Percentiles rank a stretch among this genome's conserved stretches.
These are phyloP conservation scores for Polymixis flavicincta DNA, from an alignment of 2,888 invertebrate species.

Conservation along the genomic window DNA sequence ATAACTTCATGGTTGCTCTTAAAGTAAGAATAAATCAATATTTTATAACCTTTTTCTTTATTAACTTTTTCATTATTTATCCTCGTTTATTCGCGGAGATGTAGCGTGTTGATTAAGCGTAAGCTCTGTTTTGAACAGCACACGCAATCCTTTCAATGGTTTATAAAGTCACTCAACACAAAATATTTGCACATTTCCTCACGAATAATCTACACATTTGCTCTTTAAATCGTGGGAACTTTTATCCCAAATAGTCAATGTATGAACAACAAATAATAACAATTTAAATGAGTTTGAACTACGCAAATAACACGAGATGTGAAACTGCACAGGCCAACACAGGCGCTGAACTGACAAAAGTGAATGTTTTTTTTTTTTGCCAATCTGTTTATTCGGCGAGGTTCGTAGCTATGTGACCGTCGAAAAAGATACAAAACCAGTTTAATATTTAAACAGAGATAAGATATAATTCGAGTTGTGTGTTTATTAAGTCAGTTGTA, in stretches of 20 bases:
- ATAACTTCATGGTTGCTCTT: not conserved
- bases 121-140: not conserved
- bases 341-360: not conserved
- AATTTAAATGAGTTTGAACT: too few species aligned
- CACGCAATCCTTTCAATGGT: not conserved
- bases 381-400: not conserved
- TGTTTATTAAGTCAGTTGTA: not conserved
- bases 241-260: not conserved
- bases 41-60: slow-evolving; percentile 1
- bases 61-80: not conserved
- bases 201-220: too few species aligned
- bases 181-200: not conserved
- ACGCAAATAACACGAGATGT: not conserved
- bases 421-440: not conserved
- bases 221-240: not conserved
- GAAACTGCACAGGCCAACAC: not conserved
- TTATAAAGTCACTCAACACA: not conserved
- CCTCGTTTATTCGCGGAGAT: not conserved
- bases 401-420: not conserved
- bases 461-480: not conserved
- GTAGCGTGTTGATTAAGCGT: not conserved
- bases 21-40: slow-evolving; percentile 9
- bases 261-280: not conserved
- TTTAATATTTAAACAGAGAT: not conserved
- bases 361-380: not conserved